Evolutionary conservation across 2,888 invertebrate genomes (phyloP).

Genomic region (Sthenelais limicola): DNA sequence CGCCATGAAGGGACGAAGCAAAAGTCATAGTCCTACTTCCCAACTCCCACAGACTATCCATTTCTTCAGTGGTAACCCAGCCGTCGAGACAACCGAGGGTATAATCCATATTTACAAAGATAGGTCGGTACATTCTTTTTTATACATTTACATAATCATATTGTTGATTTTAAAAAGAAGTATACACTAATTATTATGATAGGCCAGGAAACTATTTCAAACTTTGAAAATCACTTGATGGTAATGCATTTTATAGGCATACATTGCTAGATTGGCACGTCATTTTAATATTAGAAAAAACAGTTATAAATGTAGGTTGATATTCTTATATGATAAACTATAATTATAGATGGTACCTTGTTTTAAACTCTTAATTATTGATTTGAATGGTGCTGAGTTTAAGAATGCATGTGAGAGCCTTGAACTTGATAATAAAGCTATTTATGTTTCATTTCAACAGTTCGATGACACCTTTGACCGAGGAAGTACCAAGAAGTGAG

Average conservation of each 20-base stretch:
- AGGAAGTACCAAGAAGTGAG: conserved; percentile 78
- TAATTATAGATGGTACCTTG: too few species aligned
- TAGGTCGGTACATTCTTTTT: too few species aligned
- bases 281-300: too few species aligned
- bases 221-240: not conserved
- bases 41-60: conserved; percentile 63
- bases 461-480: conserved; percentile 74
- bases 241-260: not conserved
- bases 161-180: not conserved
- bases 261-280: not conserved
- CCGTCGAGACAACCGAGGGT: conserved; percentile 96
- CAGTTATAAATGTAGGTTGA: too few species aligned
- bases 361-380: too few species aligned
- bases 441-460: conserved; percentile 73
- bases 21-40: conserved; percentile 28
- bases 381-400: too few species aligned
- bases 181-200: too few species aligned
- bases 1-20: conserved; percentile 3
- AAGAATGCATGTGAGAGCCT: too few species aligned
- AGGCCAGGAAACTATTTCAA: too few species aligned
- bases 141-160: not conserved
- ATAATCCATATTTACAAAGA: conserved; percentile 97
- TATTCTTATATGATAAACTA: too few species aligned
- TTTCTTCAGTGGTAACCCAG: conserved; percentile 96
- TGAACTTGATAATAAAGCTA: too few species aligned